A percentile compares a stretch with the other conserved stretches of the same genome.
phyloP scores from a whole-genome alignment of 2,888 invertebrate species.

The Epinotia ramella region DNA sequence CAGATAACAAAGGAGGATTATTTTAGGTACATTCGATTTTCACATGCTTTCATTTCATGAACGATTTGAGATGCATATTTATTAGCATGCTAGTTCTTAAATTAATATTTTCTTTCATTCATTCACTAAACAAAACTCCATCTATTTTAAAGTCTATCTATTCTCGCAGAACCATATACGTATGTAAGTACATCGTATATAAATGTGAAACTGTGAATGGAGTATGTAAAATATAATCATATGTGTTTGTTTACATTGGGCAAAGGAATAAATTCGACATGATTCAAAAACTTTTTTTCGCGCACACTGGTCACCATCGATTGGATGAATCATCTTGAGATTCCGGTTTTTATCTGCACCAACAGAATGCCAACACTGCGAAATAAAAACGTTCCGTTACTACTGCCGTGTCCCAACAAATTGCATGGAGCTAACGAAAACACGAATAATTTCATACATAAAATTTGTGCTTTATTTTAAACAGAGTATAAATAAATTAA shows the following conservation, averaged over 20 bases:
- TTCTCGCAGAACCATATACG: too few species aligned
- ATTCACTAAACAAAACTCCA: too few species aligned
- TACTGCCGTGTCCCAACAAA: background rate
- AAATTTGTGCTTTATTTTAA: background rate
- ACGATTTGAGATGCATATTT: background rate
- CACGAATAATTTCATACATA: background rate
- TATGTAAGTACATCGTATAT: too few species aligned
- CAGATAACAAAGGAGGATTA: background rate
- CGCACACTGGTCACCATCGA: constrained; percentile 48
- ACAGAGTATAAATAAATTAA: background rate
- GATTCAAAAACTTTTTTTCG: constrained; percentile 45
- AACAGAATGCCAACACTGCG: constrained; percentile 41
- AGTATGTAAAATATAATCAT: background rate
- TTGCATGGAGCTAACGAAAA: background rate
- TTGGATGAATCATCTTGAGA: constrained; percentile 71
- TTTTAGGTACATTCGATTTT: background rate
- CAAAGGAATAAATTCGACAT: constrained; percentile 1
- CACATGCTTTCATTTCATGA: background rate
- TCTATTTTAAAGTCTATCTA: background rate
- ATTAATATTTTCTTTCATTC: background rate
- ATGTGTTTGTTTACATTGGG: constrained; percentile 25
- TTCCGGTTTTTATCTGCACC: constrained; percentile 56
- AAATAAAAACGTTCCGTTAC: constrained; percentile 42
- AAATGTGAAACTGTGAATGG: too few species aligned
- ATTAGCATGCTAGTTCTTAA: background rate